phyloP scores from a whole-genome alignment of 92 coral and sea anemone genomes.

The Porites evermanni region DNA sequence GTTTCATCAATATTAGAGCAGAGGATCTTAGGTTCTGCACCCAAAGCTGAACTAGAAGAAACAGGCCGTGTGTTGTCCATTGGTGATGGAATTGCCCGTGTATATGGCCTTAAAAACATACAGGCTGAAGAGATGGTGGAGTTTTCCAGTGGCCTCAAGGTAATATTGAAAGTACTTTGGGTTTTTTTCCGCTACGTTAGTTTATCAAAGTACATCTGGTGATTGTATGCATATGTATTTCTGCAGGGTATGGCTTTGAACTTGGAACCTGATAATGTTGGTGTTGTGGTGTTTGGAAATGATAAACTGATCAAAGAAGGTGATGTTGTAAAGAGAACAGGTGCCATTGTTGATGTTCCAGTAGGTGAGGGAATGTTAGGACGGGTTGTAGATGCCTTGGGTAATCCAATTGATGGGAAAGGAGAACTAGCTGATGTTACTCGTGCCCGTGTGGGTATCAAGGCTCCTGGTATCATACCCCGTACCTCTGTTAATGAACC shows the following conservation, averaged over 20 bases:
- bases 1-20: conserved; percentile 96
- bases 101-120: conserved; percentile 98
- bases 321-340: conserved; percentile 98
- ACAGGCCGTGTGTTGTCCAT: conserved; percentile 98
- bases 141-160: conserved; percentile 98
- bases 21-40: conserved; percentile 92
- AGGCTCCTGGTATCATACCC: conserved; percentile 99
- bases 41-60: conserved; percentile 98
- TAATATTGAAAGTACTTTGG: not conserved
- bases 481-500: conserved; percentile 99
- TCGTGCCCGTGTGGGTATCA: conserved; percentile 95
- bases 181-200: no score
- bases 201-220: no score
- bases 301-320: conserved; percentile 99
- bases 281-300: conserved; percentile 99
- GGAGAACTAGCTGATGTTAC: conserved; percentile 74
- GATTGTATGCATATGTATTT: not conserved
- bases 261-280: conserved; percentile 99
- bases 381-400: conserved; percentile 99
- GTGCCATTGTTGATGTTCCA: conserved; percentile 99
- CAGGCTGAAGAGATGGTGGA: conserved; percentile 99
- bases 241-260: conserved; percentile 98
- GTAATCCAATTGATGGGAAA: conserved; percentile 96
- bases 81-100: conserved; percentile 99
- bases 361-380: conserved; percentile 96